Evolutionary conservation across 2,888 invertebrate genomes (phyloP).

Genomic region (Drosophila phalerata): DNA sequence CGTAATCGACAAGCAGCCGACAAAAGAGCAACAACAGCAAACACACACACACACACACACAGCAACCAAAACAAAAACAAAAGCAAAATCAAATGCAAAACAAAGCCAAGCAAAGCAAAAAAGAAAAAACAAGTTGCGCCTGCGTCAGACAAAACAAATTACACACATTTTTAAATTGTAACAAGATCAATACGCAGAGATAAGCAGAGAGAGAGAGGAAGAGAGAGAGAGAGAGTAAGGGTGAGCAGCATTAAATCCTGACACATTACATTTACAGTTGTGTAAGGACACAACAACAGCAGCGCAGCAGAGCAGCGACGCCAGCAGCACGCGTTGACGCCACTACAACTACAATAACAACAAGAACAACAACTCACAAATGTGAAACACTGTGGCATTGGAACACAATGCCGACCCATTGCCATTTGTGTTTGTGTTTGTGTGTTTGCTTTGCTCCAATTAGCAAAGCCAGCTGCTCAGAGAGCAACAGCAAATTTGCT

Average conservation of each 20-base stretch:
- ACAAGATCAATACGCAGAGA: slow-evolving; percentile 70
- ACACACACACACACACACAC: slow-evolving; percentile 1
- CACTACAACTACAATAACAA: slow-evolving; percentile 39
- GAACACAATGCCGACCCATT: slow-evolving; percentile 66
- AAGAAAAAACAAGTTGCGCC: slow-evolving; percentile 40
- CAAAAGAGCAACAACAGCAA: slow-evolving; percentile 11
- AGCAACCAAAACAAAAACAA: background rate
- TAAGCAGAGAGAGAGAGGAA: slow-evolving; percentile 28
- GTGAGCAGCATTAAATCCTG: slow-evolving; percentile 75
- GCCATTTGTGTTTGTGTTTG: slow-evolving; percentile 78
- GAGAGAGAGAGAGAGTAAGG: slow-evolving; percentile 16
- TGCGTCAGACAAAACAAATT: slow-evolving; percentile 69
- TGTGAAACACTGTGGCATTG: slow-evolving; percentile 69
- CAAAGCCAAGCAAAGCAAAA: slow-evolving; percentile 29
- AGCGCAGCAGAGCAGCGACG: slow-evolving; percentile 28
- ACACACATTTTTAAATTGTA: slow-evolving; percentile 66
- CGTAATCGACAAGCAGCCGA: slow-evolving; percentile 59
- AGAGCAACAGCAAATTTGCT: slow-evolving; percentile 34
- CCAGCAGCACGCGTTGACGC: slow-evolving; percentile 17
- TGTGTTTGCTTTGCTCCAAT: slow-evolving; percentile 80
- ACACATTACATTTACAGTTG: slow-evolving; percentile 82
- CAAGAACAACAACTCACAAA: slow-evolving; percentile 24
- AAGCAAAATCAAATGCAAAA: slow-evolving; percentile 16
- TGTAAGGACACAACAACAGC: slow-evolving; percentile 73
- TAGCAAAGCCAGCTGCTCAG: slow-evolving; percentile 53